Percentiles rank a stretch among this genome's conserved stretches.
Evolutionary conservation across 1,140 invertebrate species (phyloP).

Genomic region (Nasonia longicornis): DNA sequence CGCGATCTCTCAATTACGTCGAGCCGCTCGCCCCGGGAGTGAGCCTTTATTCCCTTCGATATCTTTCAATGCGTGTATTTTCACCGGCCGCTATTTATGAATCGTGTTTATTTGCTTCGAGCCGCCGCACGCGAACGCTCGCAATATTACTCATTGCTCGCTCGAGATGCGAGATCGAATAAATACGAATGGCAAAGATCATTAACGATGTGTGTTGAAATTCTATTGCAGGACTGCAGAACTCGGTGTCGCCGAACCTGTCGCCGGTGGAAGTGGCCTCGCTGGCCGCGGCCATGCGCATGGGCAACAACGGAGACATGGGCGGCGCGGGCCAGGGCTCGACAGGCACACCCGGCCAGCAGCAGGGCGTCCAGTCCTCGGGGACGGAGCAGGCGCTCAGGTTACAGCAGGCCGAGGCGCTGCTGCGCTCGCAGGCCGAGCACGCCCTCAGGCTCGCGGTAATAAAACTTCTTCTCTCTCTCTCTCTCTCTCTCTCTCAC

Average conservation of each 20-base stretch:
- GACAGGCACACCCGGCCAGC: slow-evolving; percentile 65
- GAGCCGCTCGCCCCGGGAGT: too few species aligned
- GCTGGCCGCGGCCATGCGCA: slow-evolving; percentile 83
- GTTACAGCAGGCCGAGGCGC: slow-evolving; percentile 83
- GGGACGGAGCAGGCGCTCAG: slow-evolving; percentile 77
- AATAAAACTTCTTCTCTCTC: slow-evolving; percentile 51
- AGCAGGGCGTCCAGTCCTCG: slow-evolving; percentile 71
- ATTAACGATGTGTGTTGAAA: neutral
- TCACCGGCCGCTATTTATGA: slow-evolving; percentile 13
- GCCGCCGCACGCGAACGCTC: too few species aligned
- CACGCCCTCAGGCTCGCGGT: slow-evolving; percentile 84
- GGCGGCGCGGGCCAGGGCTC: slow-evolving; percentile 68
- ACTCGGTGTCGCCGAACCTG: slow-evolving; percentile 67
- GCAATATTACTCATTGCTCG: too few species aligned
- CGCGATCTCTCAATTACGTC: slow-evolving; percentile 26
- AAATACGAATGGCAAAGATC: too few species aligned
- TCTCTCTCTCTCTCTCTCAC: neutral
- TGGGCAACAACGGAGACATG: slow-evolving; percentile 73
- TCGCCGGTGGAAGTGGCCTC: slow-evolving; percentile 81
- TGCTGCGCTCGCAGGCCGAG: slow-evolving; percentile 85
- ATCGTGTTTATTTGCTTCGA: neutral
- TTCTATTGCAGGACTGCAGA: slow-evolving; percentile 61
- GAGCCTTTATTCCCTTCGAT: neutral
- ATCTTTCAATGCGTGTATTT: slow-evolving; percentile 17
- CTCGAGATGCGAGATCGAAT: too few species aligned